Percentiles rank a stretch among this genome's conserved stretches.
Evolutionary conservation across 2,113 vertebrate species (phyloP).

Genomic region (Leucopsar rothschildi): DNA sequence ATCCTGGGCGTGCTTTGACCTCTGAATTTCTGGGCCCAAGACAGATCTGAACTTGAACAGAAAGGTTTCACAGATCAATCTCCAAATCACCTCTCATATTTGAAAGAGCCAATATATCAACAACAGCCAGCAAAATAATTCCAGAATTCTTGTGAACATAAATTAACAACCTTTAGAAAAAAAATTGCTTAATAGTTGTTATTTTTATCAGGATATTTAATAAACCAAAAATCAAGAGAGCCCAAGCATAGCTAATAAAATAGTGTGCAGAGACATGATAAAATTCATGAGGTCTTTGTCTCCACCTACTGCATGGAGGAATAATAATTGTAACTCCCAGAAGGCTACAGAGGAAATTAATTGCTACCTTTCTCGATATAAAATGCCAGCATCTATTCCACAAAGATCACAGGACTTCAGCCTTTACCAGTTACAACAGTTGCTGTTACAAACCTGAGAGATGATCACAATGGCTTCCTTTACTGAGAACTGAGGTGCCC

Average conservation of each 20-base stretch:
- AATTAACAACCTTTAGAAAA: not conserved
- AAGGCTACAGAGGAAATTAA: not conserved
- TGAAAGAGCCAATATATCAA: not conserved
- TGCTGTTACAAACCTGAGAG: not conserved
- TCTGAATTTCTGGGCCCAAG: not conserved
- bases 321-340: not conserved
- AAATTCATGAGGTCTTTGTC: constrained; percentile 63
- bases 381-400: not conserved
- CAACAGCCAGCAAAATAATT: not conserved
- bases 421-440: not conserved
- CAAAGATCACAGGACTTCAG: not conserved
- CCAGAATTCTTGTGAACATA: not conserved
- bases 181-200: not conserved
- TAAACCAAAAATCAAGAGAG: not conserved
- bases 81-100: not conserved
- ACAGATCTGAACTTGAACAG: not conserved
- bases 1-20: not conserved
- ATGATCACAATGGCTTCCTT: not conserved
- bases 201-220: not conserved
- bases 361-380: not conserved
- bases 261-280: not conserved
- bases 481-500: not conserved
- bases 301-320: constrained; percentile 61
- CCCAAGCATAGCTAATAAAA: not conserved
- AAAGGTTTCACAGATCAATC: not conserved